Evolutionary conservation across 2,888 invertebrate species (phyloP), one percentile per base, ranked within the genome.

Genomic region (Netelia melanura): DNA sequence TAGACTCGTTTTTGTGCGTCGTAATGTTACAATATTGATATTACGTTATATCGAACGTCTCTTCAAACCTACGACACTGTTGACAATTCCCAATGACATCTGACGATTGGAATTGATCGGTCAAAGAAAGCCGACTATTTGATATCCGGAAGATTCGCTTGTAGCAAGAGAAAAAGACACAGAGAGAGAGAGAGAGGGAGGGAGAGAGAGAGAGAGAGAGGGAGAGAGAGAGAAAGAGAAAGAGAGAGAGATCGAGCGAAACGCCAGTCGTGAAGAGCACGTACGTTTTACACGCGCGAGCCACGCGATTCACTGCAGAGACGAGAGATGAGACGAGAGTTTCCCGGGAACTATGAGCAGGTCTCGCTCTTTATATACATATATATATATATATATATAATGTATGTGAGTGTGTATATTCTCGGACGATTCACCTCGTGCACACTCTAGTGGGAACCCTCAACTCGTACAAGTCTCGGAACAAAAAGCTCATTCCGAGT

Each of bases 401-500:
- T 6, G n/a, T 54, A 52, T 52, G 10, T 17, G 54, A n/a, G 54
- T 9, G 14, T 54, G 54, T 54, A 54, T 54, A 17, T n/a, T 8
- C 81, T 38, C 52, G 85, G 58, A 58, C 72, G 68, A 77, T 84
- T 75, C 81, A 81, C 64, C 68, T 70, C 77, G 64, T 70, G 81
- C 30, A 9, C 84, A 23, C 23, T 65, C 68, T 86, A 77, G 81
- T 83, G 71, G 81, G 81, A 78, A 83, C 85, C 58, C 81, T 75
- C 78, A 68, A 44, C 82, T 71, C 70, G 88, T 44, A 64, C 44
- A 74, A 38, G 64, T 67, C 67, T 83, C 58, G 64, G 67, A 76
- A 85, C 85, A 85, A 85, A 85, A 85, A 85, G 81, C 81, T 81
- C 78, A 82, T 85, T 81, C 85, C 81, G 74, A 82, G 85, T 75